phyloP scores from a whole-genome alignment of 2,888 invertebrate genomes.

The Lumbricus terrestris region DNA sequence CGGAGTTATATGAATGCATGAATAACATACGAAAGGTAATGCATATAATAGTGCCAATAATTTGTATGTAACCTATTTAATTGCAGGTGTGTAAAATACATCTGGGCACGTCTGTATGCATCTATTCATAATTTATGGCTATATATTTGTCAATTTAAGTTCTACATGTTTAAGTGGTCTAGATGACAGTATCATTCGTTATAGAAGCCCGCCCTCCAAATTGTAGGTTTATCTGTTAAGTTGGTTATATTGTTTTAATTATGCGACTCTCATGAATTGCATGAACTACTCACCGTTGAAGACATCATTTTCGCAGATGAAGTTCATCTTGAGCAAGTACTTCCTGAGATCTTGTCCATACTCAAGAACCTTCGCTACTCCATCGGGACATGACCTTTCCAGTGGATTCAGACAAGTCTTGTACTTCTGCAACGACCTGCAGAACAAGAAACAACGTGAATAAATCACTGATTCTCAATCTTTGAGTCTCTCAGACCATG shows the following conservation, averaged over 20 bases:
- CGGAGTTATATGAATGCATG: too few relatives aligned
- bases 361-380: slow-evolving; percentile 21
- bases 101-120: too few relatives aligned
- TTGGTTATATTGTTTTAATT: neutral
- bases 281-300: slow-evolving; percentile 9
- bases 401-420: slow-evolving; percentile 10
- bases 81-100: too few relatives aligned
- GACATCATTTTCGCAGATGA: slow-evolving; percentile 18
- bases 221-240: too few relatives aligned
- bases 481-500: neutral
- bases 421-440: slow-evolving; percentile 10
- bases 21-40: too few relatives aligned
- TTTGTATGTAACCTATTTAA: too few relatives aligned
- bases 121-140: too few relatives aligned
- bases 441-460: neutral
- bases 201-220: too few relatives aligned
- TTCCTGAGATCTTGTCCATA: slow-evolving; percentile 12
- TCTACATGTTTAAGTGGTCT: too few relatives aligned
- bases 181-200: too few relatives aligned
- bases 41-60: too few relatives aligned
- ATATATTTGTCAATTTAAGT: too few relatives aligned
- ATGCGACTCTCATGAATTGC: neutral
- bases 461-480: neutral
- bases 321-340: slow-evolving; percentile 25
- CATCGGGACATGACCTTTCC: slow-evolving; percentile 11